Evolutionary conservation across 2,888 invertebrate species (phyloP), one percentile per base, ranked within the genome.

Genomic region (Agrochola lychnidis): DNA sequence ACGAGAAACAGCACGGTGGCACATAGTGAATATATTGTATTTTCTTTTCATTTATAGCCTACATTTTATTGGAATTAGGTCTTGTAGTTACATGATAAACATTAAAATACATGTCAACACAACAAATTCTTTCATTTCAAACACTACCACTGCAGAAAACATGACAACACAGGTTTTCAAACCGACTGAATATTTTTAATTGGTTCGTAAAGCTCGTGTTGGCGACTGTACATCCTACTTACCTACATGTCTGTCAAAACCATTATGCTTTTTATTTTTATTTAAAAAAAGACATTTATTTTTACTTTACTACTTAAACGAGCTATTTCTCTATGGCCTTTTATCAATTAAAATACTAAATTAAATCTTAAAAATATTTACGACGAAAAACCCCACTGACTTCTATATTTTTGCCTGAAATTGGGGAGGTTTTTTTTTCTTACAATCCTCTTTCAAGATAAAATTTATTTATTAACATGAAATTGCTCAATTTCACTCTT

Each of bases 41-140:
- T 94, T 94, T 85, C 36, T 76, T 84, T 91, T 88, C 92, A 91
- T 92, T 90, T 79, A 82, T 91, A 92, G 92, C 91, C 91, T 93
- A 88, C 88, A 83, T 88, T 94, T 93, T 91, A 94, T 94, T 94
- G 93, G 91, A 92, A 93, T 91, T 96, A 95, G 94, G 94, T 94
- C 88, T 93, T 94, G 95, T 96, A 96, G 96, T 94, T 94, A 95
- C 96, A 95, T 94, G 91, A 91, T 95, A 91, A 95, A 96, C 96
- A 96, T 96, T 96, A 96, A 88, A 96, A 96, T 96, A 96, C 96
- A 96, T 96, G 96, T 95, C 95, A 95, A 96, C 96, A 96, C 95
- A 93, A 94, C 94, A 94, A 94, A 91, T 92, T 96, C 96, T 96
- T 96, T 96, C 95, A 96, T 96, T 96, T 96, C 91, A 91, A 82